Percentiles rank a stretch among this genome's conserved stretches.
phyloP scores from a whole-genome alignment of 2,797 vertebrate genomes.

The Anguilla obscura region DNA sequence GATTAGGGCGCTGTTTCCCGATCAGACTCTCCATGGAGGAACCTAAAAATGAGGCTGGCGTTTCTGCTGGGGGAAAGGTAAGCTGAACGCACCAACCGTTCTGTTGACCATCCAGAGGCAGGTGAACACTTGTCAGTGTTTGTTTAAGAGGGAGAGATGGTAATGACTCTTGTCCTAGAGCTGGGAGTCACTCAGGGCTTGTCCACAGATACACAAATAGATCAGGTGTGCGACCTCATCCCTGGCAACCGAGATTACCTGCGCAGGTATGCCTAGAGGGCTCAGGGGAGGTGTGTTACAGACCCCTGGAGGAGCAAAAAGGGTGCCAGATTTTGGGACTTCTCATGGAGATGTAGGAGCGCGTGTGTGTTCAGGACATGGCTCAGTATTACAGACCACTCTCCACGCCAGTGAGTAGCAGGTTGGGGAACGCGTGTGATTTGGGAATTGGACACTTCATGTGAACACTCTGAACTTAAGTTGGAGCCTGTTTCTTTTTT shows the following conservation, averaged over 20 bases:
- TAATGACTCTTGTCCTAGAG: constrained; percentile 36
- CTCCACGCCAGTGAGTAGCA: constrained; percentile 52
- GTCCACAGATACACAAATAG: constrained; percentile 21
- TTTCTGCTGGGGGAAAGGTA: constrained; percentile 51
- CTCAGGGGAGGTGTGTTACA: background rate
- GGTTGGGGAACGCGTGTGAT: background rate
- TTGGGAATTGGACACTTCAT: background rate
- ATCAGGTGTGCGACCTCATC: constrained; percentile 43
- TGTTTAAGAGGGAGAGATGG: constrained; percentile 38
- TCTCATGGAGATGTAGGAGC: constrained; percentile 44
- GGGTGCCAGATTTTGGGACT: background rate
- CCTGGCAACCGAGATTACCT: constrained; percentile 50
- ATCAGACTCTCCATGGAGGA: constrained; percentile 51
- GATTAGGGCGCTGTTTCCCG: constrained; percentile 26
- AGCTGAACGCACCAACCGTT: constrained; percentile 23
- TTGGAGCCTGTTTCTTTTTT: background rate
- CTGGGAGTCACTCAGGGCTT: background rate
- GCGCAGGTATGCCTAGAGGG: constrained; percentile 36
- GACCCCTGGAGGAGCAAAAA: constrained; percentile 33
- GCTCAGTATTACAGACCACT: constrained; percentile 53
- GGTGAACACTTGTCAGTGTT: constrained; percentile 29
- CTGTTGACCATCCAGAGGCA: background rate
- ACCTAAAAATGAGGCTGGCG: constrained; percentile 41
- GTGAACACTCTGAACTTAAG: constrained; percentile 10
- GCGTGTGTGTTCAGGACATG: constrained; percentile 44